These are phyloP conservation scores for Apaloderma vittatum DNA, from an alignment of 2,113 vertebrate genomes.

Conservation along the genomic window DNA sequence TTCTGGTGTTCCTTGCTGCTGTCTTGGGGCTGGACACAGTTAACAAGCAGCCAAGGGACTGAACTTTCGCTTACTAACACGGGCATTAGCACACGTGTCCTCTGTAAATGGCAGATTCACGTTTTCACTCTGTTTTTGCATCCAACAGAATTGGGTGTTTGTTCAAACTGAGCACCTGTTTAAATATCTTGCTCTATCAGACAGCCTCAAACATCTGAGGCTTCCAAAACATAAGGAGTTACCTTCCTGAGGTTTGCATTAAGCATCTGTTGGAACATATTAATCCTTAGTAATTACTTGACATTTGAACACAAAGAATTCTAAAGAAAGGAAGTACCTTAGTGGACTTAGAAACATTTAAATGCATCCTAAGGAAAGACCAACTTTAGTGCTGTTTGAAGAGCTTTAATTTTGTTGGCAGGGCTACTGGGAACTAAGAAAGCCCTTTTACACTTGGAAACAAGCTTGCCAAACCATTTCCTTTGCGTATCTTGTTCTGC, in stretches of 20 bases:
- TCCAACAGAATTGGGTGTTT: background rate
- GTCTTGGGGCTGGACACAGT: background rate
- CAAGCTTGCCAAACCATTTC: slow-evolving; percentile 56
- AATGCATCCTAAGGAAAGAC: slow-evolving; percentile 49
- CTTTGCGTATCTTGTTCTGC: slow-evolving; percentile 62
- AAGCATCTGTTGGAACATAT: background rate
- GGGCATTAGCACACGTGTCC: background rate
- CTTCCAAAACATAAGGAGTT: background rate
- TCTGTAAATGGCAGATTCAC: background rate
- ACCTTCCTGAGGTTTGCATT: background rate
- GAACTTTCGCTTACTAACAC: background rate
- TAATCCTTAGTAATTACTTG: background rate
- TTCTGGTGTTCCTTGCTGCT: background rate
- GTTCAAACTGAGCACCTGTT: background rate
- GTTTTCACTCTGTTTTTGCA: background rate
- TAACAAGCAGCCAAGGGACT: background rate
- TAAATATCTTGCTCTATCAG: background rate
- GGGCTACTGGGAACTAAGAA: slow-evolving; percentile 44
- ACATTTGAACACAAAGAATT: slow-evolving; percentile 50
- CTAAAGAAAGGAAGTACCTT: slow-evolving; percentile 54
- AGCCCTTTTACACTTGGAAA: slow-evolving; percentile 60
- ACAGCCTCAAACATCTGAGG: background rate
- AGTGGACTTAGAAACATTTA: slow-evolving; percentile 23
- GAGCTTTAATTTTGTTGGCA: slow-evolving; percentile 56
- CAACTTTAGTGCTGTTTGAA: slow-evolving; percentile 46